Percentiles rank a stretch among this genome's conserved stretches.
Evolutionary conservation across 2,888 invertebrate genomes (phyloP).

Genomic region (Hirtodrosophila duncani): DNA sequence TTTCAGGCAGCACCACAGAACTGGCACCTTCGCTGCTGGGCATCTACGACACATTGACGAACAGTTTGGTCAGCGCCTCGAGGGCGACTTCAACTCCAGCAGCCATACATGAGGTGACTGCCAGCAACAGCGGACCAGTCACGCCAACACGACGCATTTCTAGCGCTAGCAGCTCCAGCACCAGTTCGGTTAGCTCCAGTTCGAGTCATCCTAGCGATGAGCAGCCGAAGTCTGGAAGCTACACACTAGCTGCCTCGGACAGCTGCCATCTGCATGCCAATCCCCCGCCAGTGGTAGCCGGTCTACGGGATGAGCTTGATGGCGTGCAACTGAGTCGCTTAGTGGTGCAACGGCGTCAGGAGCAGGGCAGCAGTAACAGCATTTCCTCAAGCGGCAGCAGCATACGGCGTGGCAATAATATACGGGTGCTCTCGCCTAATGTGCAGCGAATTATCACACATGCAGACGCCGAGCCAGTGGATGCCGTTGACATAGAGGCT

Average conservation of each 20-base stretch:
- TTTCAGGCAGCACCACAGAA: constrained; percentile 91
- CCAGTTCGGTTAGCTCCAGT: constrained; percentile 10
- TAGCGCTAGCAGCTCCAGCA: constrained; percentile 52
- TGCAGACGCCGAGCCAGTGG: constrained; percentile 77
- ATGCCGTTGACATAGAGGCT: constrained; percentile 72
- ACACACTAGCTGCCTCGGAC: constrained; percentile 31
- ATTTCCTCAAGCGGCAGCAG: constrained; percentile 42
- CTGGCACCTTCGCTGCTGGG: constrained; percentile 91
- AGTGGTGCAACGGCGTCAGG: constrained; percentile 45
- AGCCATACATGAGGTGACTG: constrained; percentile 13
- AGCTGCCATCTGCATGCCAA: constrained; percentile 16
- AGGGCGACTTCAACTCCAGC: constrained; percentile 9
- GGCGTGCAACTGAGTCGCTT: constrained; percentile 54
- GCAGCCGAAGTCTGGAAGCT: constrained; percentile 46
- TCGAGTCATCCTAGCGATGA: constrained; percentile 49
- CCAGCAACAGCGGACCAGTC: constrained; percentile 57
- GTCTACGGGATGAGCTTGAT: constrained; percentile 56
- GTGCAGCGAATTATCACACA: constrained; percentile 81
- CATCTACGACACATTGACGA: constrained; percentile 88
- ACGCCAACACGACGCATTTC: constrained; percentile 52
- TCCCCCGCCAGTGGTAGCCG: constrained; percentile 40
- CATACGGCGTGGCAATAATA: constrained; percentile 70
- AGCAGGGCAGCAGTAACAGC: constrained; percentile 47
- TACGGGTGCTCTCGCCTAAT: constrained; percentile 78
- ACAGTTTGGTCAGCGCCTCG: constrained; percentile 75